These are phyloP conservation scores for Muschampia plurimacula DNA, from an alignment of 2,888 invertebrate species.

Conservation along the genomic window DNA sequence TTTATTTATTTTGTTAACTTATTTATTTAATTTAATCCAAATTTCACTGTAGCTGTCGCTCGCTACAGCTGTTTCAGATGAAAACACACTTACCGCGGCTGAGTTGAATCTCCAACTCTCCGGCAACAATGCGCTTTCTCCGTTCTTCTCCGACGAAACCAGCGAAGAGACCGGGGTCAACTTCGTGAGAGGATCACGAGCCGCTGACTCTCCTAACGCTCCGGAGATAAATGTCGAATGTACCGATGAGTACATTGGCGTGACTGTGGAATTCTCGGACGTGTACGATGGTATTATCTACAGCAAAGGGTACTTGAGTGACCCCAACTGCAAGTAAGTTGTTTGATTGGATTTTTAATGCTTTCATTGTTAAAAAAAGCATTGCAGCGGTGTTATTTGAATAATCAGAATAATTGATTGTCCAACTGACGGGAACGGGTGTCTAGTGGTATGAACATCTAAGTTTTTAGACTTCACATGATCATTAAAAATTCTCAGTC, in stretches of 20 bases:
- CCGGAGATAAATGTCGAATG: conserved; percentile 88
- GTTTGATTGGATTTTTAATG: conserved; percentile 11
- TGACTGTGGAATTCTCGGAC: conserved; percentile 87
- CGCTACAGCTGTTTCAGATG: conserved; percentile 82
- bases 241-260: conserved; percentile 83
- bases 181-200: conserved; percentile 77
- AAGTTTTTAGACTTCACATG: too few relatives aligned
- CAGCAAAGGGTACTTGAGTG: conserved; percentile 88
- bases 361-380: too few relatives aligned
- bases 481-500: too few relatives aligned
- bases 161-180: conserved; percentile 68
- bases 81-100: conserved; percentile 71
- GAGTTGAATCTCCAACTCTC: conserved; percentile 76
- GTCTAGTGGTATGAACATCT: too few relatives aligned
- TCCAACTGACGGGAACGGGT: too few relatives aligned
- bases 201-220: conserved; percentile 78
- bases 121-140: conserved; percentile 71
- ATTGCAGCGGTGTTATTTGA: too few relatives aligned
- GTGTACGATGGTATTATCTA: conserved; percentile 89
- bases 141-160: conserved; percentile 65
- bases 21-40: too few relatives aligned
- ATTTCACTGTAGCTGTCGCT: conserved; percentile 75
- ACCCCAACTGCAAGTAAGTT: conserved; percentile 89
- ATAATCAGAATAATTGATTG: too few relatives aligned
- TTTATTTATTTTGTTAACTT: too few relatives aligned